Evolutionary conservation across 2,797 vertebrate species (phyloP), one percentile per base, ranked within the genome.

Genomic region (Lithobates sylvaticus): DNA sequence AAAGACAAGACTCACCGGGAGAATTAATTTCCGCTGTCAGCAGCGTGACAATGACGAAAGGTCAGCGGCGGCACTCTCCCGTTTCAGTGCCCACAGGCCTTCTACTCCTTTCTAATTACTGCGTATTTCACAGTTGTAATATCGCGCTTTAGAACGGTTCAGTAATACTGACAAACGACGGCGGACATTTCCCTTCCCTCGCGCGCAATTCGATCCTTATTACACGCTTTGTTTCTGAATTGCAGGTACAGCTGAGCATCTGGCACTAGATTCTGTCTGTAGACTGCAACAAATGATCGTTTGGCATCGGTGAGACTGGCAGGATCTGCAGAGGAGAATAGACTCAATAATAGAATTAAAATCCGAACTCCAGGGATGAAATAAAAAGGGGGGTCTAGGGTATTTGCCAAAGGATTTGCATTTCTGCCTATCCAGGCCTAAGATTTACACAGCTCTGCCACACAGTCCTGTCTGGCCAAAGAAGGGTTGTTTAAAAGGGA

Each of bases 21-120:
- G 61, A 18, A 29, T 34, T 78, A 61, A 21, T 68, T 61, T 67
- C 32, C 54, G 67, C 36, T 34, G 36, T 67, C 54, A 39, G 64
- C 42, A 39, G 34, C 23, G 26, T 67, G 76, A 65, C 61, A 65
- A 65, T 67, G 64, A 68, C 76, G 61, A 47, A 65, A 68, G 36
- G 61, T 67, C 16, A 44, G 36, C 4, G 3, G 76, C 39, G 76
- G 61, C 27, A 16, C n/a, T 42, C 13, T 39, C 9, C 3, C 23
- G 76, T 36, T 18, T 21, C 32, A 67, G 32, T 39, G 65, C 76
- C 61, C 58, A 36, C 61, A 61, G 23, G 21, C 32, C 50, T 32
- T 13, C 44, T 64, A 26, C n/a, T 39, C 36, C 7, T 42, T 42
- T 44, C 21, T 65, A 68, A 78, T 65, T 44, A 65, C 61, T 18